Base-by-base conservation (phyloP, 2,113 vertebrate species). In the Anas platyrhynchos region DNA sequence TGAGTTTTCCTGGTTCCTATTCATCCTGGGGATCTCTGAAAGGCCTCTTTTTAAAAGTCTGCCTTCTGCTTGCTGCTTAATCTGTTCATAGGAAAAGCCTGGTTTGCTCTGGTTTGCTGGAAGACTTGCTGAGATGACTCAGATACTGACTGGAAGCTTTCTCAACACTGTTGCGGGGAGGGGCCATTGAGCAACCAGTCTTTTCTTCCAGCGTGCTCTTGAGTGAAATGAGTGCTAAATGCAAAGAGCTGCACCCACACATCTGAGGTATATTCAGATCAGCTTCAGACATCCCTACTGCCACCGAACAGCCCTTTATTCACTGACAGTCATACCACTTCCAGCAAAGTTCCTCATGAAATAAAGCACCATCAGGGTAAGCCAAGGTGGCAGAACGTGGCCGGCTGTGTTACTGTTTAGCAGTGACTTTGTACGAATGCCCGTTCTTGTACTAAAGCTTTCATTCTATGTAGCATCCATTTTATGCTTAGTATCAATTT, bases 131-230 rank as follows among this genome's bases (percentile, higher is more conserved):
- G n/a, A 72, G 76, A 94, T 97, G 95, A 97, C 83, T 97, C 95
- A 97, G 93, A 95, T 88, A 83, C 54, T 96, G 90, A 96, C 93
- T 97, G 58, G 88, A 92, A 91, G 80, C 86, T 97, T 96, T 96
- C 86, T 96, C 88, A 93, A 93, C 50, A 9, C 38, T 73, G 29
- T 59, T 94, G 71, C 0, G 3, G 66, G 92, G 80, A 95, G 88
- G 83, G 86, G 54, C 83, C 81, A 38, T 92, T 95, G 86, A 85
- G 91, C 89, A 96, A 95, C 72, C 62, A 23, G 50, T 13, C 80
- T 79, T 65, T 52, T 79, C 48, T 54, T 65, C 46, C 36, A 65
- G 21, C 21, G 21, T 36, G 34, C 68, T 94, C 86, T 93, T 77
- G n/a, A 94, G 76, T 78, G 95, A 80, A 65, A 85, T 34, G 61